Evolutionary conservation across 2,888 invertebrate species (phyloP).

Genomic region (Toxonevra muliebris): DNA sequence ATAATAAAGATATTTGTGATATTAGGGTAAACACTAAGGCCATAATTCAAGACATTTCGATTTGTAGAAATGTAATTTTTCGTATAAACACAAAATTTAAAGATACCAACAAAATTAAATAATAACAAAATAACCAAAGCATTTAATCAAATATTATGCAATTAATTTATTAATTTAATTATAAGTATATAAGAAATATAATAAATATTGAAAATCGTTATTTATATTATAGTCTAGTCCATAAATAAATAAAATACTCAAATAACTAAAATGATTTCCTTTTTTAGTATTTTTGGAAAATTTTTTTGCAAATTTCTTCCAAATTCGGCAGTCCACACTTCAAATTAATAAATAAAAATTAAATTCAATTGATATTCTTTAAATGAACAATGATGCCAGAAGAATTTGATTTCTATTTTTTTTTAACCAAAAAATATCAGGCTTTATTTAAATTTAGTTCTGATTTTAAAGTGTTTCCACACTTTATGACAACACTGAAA

Average conservation of each 20-base stretch:
- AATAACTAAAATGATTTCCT: conserved; percentile 16
- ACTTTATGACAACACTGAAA: too few species aligned
- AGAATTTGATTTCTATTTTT: too few species aligned
- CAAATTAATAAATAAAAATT: too few species aligned
- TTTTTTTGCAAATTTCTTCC: too few species aligned
- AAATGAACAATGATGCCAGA: too few species aligned
- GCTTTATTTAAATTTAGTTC: too few species aligned
- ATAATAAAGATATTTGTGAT: conserved; percentile 33
- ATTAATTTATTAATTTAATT: neutral
- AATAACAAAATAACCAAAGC: conserved; percentile 28
- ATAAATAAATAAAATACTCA: conserved; percentile 11
- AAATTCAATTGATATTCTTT: too few species aligned
- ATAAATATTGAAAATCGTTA: conserved; percentile 2
- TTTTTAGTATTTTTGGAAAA: too few species aligned
- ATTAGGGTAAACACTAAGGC: conserved; percentile 27
- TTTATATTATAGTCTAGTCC: conserved; percentile 31
- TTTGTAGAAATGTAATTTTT: neutral
- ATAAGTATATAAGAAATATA: neutral
- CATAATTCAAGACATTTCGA: conserved; percentile 17
- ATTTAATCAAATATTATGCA: conserved; percentile 16
- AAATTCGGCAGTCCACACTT: too few species aligned
- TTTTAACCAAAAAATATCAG: too few species aligned
- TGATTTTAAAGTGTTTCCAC: too few species aligned
- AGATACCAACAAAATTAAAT: conserved; percentile 2
- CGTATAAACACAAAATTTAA: neutral